phyloP scores from a whole-genome alignment of 2,113 vertebrate species.

The Heteronetta atricapilla region DNA sequence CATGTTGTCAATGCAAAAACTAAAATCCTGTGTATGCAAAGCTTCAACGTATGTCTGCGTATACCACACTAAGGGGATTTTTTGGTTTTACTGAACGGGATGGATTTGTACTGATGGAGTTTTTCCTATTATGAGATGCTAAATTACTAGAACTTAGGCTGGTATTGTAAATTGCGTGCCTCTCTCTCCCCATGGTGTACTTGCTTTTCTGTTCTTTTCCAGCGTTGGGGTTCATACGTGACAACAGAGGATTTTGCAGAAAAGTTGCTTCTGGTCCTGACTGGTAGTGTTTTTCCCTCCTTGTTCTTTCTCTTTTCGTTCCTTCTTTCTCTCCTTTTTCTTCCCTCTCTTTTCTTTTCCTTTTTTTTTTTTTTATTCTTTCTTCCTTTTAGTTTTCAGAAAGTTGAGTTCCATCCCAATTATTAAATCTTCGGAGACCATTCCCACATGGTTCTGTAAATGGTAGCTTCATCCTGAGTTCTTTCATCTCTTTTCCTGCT shows the following conservation, averaged over 20 bases:
- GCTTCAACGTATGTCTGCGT: not conserved
- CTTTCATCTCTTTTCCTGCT: constrained; percentile 94
- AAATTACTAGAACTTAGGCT: not conserved
- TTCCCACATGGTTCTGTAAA: constrained; percentile 97
- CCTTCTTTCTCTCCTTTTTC: not conserved
- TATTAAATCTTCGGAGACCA: constrained; percentile 90
- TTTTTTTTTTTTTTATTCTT: not conserved
- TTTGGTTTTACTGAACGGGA: not conserved
- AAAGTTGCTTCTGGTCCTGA: constrained; percentile 54
- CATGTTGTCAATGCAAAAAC: not conserved
- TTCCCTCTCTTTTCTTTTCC: not conserved
- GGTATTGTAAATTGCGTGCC: accelerated
- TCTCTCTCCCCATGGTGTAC: not conserved
- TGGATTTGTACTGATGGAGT: not conserved
- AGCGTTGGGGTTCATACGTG: constrained; percentile 1
- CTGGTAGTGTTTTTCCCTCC: not conserved
- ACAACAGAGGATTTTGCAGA: constrained; percentile 41
- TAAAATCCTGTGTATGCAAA: not conserved
- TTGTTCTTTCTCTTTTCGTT: not conserved
- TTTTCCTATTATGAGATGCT: not conserved
- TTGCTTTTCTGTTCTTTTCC: constrained; percentile 30
- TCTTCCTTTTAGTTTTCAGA: constrained; percentile 75
- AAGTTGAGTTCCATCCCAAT: constrained; percentile 90
- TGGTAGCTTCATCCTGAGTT: constrained; percentile 92
- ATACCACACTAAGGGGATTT: not conserved